Base-by-base conservation (phyloP, 2,888 invertebrate species). In the Athalia rosae region DNA sequence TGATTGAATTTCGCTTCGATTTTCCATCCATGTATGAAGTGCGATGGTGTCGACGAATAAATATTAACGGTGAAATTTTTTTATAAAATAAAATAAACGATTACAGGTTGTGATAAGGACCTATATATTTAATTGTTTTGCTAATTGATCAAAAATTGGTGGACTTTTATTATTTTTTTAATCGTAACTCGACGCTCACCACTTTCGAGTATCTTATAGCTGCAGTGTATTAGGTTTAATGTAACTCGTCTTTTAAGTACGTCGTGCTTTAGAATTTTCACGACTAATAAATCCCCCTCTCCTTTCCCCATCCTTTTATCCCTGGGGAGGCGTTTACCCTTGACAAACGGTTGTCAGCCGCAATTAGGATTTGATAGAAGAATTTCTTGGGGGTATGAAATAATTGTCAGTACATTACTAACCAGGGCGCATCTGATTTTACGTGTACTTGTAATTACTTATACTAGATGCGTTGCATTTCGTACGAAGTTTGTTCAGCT, bases 331-430 rank as follows among this genome's bases (percentile, higher is more conserved):
- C 4, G 41, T 8, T 4, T 28, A 13, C 48, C 45, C 15, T 48
- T 66, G 45, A 66, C 66, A 66, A 48, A 66, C 66, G 48, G 47
- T 66, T 48, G 47, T 47, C 47, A 15, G 13, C 66, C 66, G 66
- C 66, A 50, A 66, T 66, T 66, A 66, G 48, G 66, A 66, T 66
- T 48, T 13, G 9, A 15, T n/a, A 4, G 13, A 43, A 9, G 11
- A n/a, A 43, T 43, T 62, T 5, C 28, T 11, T 41, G 43, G 62
- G 62, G 43, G 41, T 62, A 62, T 11, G 62, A 28, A 28, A 28
- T 28, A 28, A 28, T 28, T 28, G 28, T 28, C 28, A 28, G 28
- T 28, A 28, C 28, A 28, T 28, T 28, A 28, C 28, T 28, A 28
- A 28, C 28, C 28, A 2, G 28, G 28, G 28, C 28, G 28, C 28